Percentiles rank a stretch among this genome's conserved stretches.
These are phyloP conservation scores for Athalia rosae DNA, from an alignment of 2,888 invertebrate genomes.

Conservation along the genomic window DNA sequence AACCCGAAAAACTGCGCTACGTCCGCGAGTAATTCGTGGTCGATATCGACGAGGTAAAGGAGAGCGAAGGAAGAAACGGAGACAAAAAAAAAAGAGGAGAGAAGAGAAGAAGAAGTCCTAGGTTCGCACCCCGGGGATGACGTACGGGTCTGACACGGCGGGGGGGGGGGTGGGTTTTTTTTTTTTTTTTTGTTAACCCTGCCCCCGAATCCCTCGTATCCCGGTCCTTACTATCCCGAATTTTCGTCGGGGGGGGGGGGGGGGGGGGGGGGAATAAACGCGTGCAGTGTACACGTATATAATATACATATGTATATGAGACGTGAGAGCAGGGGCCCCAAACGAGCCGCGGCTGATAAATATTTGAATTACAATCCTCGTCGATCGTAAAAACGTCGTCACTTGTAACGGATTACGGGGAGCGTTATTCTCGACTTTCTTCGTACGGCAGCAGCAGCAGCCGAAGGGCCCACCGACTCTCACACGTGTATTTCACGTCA, in stretches of 20 bases:
- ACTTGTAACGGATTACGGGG: constrained; percentile 64
- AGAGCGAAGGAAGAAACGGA: too few relatives aligned
- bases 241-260: constrained; percentile 55
- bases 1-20: too few relatives aligned
- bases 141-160: constrained; percentile 69
- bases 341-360: constrained; percentile 64
- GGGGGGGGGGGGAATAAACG: too few relatives aligned
- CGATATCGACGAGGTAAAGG: too few relatives aligned
- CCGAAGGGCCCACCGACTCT: neutral
- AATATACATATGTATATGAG: constrained; percentile 34
- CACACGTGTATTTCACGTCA: constrained; percentile 6
- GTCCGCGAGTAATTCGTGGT: too few relatives aligned
- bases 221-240: constrained; percentile 51
- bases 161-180: too few relatives aligned
- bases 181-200: constrained; percentile 51
- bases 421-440: constrained; percentile 44
- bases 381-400: constrained; percentile 70
- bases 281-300: constrained; percentile 59
- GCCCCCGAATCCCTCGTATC: constrained; percentile 25
- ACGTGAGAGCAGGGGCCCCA: constrained; percentile 53
- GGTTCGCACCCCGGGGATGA: constrained; percentile 66
- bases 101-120: constrained; percentile 43
- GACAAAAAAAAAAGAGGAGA: neutral
- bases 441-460: constrained; percentile 42
- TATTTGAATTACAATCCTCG: constrained; percentile 69